Evolutionary conservation across 1,140 invertebrate genomes (phyloP), one percentile per base, ranked within the genome.

Genomic region (Aphelinus certus): DNA sequence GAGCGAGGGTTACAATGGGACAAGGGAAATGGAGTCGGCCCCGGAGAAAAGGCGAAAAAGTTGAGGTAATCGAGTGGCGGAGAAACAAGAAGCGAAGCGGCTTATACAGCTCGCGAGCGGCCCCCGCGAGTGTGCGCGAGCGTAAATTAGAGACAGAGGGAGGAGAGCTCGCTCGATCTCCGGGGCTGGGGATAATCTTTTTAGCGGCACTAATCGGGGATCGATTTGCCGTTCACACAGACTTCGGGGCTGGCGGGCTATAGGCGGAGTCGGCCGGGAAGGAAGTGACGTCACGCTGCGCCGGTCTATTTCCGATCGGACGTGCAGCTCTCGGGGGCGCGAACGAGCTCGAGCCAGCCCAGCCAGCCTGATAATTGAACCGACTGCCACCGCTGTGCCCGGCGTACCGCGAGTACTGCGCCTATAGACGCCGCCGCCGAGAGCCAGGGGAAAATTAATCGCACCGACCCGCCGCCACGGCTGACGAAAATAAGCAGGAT

Each of bases 221-320:
- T 79, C 75, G 76, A 76, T 78, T 76, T 72, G 46, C 7, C 67
- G 7, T 43, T 53, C 53, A 72, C 58, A 60, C 9, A 2, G 7
- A 46, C 3, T 2, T 4, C n/a, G 7, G 45, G 3, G 46, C 45
- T 7, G 4, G 45, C 61, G 46, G 61, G 10, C 2, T 43, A 63
- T 47, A n/a, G 46, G 45, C 45, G 42, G 43, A 53, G 49, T 4
- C n/a, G 46, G 9, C 7, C 69, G 79, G 77, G 9, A 77, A 79
- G 79, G 77, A 76, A 79, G 73, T 67, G 71, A 78, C 79, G 79
- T 77, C 75, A 73, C 64, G 75, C 66, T 74, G 77, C 69, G 58
- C 76, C 73, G 76, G 65, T 58, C 73, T 70, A 70, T 78, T 80
- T 80, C 79, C 79, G 77, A 78, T 76, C 79, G 77, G 76, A 78